phyloP scores from a whole-genome alignment of 64 coral and sea anemone genomes.

The Stylophora pistillata region DNA sequence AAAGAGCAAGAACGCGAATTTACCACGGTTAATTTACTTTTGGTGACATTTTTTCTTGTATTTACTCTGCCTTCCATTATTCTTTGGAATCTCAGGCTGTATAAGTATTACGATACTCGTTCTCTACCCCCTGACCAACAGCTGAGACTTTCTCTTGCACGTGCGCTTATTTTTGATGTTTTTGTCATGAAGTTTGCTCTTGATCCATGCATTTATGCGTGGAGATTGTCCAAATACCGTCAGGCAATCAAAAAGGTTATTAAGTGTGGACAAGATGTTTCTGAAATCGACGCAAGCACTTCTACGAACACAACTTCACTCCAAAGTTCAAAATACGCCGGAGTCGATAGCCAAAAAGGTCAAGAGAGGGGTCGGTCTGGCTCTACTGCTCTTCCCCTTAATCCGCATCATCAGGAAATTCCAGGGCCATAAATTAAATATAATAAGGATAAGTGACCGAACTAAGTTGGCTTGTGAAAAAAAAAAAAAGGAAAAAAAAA shows the following conservation, averaged over 20 bases:
- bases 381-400: neutral
- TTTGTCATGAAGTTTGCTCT: slow-evolving; percentile 77
- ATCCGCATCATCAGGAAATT: neutral
- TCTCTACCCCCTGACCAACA: neutral
- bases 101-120: neutral
- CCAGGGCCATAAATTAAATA: neutral
- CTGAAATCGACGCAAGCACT: neutral
- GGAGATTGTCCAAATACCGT: slow-evolving; percentile 70
- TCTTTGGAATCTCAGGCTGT: slow-evolving; percentile 17
- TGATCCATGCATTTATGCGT: slow-evolving; percentile 77
- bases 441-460: neutral
- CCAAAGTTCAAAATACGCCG: neutral
- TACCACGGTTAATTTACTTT: slow-evolving; percentile 5
- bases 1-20: slow-evolving; percentile 32
- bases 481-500: neutral
- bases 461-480: too few species aligned
- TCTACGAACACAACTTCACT: neutral
- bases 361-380: neutral
- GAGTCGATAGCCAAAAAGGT: neutral
- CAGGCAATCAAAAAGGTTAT: slow-evolving; percentile 58
- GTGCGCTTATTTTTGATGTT: slow-evolving; percentile 4
- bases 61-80: slow-evolving; percentile 54
- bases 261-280: neutral
- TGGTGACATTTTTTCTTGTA: slow-evolving; percentile 42
- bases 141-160: neutral